These are phyloP conservation scores for Argentina silus DNA, from an alignment of 2,797 vertebrate genomes.

Conservation along the genomic window DNA sequence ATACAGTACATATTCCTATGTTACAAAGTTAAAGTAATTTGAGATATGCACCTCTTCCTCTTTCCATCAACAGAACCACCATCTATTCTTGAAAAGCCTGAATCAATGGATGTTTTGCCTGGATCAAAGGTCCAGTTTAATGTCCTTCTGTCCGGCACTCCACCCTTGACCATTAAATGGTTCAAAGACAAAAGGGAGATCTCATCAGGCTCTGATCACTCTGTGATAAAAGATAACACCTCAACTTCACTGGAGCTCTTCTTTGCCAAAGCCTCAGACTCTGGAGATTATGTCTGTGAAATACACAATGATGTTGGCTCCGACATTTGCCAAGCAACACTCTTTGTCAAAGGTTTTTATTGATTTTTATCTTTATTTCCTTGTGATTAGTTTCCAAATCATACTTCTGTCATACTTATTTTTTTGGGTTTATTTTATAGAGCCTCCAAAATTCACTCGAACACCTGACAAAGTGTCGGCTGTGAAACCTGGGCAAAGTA, in stretches of 20 bases:
- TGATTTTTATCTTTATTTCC: conserved; percentile 22
- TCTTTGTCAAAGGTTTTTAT: conserved; percentile 96
- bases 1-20: neutral
- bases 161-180: conserved; percentile 93
- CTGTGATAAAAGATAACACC: conserved; percentile 88
- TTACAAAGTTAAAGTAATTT: neutral
- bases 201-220: conserved; percentile 84
- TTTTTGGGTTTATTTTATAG: conserved; percentile 64
- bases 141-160: conserved; percentile 86
- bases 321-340: conserved; percentile 84
- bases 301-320: conserved; percentile 93
- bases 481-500: conserved; percentile 86
- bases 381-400: neutral
- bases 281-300: conserved; percentile 92
- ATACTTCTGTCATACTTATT: neutral
- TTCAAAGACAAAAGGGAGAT: conserved; percentile 95
- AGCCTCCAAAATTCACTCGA: conserved; percentile 90
- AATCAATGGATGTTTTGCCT: conserved; percentile 90
- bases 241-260: conserved; percentile 91
- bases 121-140: conserved; percentile 90
- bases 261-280: conserved; percentile 87
- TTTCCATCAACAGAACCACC: conserved; percentile 86
- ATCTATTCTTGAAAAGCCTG: conserved; percentile 90
- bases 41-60: neutral
- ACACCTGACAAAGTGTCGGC: conserved; percentile 88